Evolutionary conservation across 2,113 vertebrate species (phyloP).

Genomic region (Butorides virescens): DNA sequence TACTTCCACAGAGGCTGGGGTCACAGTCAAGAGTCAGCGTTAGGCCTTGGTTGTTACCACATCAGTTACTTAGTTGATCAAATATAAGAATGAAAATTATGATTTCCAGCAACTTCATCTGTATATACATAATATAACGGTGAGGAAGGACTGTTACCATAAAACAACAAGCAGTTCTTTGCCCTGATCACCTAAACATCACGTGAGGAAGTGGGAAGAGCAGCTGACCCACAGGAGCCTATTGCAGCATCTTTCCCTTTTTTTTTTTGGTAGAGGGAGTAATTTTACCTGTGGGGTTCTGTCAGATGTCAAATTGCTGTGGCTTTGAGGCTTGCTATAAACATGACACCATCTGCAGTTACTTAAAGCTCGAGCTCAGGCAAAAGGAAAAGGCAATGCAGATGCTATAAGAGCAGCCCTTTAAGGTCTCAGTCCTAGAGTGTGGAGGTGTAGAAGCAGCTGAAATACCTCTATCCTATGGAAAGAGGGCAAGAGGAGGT

Average conservation of each 20-base stretch:
- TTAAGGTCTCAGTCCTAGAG: background rate
- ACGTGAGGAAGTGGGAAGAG: background rate
- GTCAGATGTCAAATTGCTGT: background rate
- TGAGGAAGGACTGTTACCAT: background rate
- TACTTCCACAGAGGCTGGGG: background rate
- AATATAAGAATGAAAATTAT: background rate
- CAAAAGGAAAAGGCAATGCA: background rate
- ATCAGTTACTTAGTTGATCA: background rate
- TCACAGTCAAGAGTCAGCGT: background rate
- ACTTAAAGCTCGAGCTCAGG: background rate
- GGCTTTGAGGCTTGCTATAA: background rate
- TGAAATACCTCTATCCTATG: background rate
- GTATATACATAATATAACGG: background rate
- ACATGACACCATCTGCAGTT: background rate
- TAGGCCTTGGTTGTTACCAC: background rate
- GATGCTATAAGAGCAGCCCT: background rate
- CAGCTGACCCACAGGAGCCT: background rate
- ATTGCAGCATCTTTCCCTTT: background rate
- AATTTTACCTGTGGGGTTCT: background rate
- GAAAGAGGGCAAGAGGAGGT: background rate
- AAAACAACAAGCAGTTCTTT: background rate
- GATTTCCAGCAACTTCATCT: background rate
- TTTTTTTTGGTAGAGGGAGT: background rate
- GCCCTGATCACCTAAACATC: background rate
- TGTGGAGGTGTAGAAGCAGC: background rate